Evolutionary conservation across 2,113 vertebrate genomes (phyloP).

Genomic region (Caloenas nicobarica): DNA sequence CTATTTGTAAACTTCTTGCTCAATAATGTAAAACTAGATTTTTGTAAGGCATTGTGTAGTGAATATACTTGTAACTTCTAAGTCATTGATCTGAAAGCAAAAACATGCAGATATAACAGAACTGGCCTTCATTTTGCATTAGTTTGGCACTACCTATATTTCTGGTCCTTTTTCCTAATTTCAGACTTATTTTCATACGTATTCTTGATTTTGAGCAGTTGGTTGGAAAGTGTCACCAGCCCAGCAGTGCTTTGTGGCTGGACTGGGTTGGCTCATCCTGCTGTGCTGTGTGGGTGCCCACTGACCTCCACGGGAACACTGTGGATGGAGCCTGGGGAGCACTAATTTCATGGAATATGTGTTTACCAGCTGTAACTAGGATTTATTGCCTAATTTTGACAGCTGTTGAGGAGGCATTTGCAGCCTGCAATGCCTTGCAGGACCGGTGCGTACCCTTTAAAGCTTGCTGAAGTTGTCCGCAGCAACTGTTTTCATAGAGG

Average conservation of each 20-base stretch:
- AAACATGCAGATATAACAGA: neutral
- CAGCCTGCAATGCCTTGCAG: neutral
- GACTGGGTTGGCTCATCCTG: neutral
- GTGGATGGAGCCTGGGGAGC: neutral
- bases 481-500: neutral
- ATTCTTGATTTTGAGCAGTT: neutral
- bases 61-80: neutral
- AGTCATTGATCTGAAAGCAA: neutral
- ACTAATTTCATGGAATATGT: neutral
- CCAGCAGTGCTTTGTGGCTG: neutral
- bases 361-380: neutral
- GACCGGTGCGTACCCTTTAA: neutral
- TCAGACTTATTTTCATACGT: neutral
- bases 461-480: neutral
- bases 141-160: neutral
- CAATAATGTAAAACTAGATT: neutral
- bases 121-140: neutral
- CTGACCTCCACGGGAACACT: neutral
- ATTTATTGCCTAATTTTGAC: neutral
- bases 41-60: neutral
- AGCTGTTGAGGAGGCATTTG: neutral
- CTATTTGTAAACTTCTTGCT: neutral
- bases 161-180: neutral
- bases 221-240: neutral
- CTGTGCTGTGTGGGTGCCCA: neutral